Conservation (phyloP, 1,140 invertebrate genomes). For the Ips nitidus region DNA sequence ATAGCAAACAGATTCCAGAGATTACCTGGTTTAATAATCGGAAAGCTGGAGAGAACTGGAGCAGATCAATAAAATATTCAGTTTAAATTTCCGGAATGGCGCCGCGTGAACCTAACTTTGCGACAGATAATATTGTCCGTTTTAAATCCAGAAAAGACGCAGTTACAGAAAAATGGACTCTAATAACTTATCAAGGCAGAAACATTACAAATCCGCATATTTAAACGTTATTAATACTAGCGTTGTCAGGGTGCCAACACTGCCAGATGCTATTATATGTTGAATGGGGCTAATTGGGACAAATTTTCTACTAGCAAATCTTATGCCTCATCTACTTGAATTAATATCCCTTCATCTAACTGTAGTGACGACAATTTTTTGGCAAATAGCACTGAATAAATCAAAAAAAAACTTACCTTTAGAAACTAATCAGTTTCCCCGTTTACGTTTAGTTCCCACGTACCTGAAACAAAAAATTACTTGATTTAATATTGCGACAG, state of each 20-base stretch:
- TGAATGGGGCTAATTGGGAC: constrained; percentile 15
- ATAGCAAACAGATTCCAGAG: too few species aligned
- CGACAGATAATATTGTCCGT: too few species aligned
- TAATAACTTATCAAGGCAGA: too few species aligned
- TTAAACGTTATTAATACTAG: constrained; percentile 15
- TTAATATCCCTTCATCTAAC: constrained; percentile 3
- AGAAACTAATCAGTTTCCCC: constrained; percentile 7
- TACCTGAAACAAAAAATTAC: constrained; percentile 9
- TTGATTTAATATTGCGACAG: neutral
- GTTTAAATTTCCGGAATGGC: too few species aligned
- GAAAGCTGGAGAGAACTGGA: too few species aligned
- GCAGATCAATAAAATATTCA: too few species aligned
- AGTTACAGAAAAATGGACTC: neutral
- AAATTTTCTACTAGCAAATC: constrained; percentile 9
- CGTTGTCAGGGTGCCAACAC: constrained; percentile 12
- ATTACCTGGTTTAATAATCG: too few species aligned
- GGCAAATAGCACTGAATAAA: constrained; percentile 4
- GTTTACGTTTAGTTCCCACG: constrained; percentile 2
- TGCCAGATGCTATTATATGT: constrained; percentile 2
- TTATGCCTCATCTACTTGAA: constrained; percentile 2
- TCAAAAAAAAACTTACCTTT: constrained; percentile 14
- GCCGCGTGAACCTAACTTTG: too few species aligned
- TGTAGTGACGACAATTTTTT: constrained; percentile 4
- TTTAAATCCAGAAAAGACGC: too few species aligned
- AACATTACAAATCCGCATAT: neutral